Conservation (phyloP, 2,797 vertebrate genomes). For the Chrysocyon brachyurus region DNA sequence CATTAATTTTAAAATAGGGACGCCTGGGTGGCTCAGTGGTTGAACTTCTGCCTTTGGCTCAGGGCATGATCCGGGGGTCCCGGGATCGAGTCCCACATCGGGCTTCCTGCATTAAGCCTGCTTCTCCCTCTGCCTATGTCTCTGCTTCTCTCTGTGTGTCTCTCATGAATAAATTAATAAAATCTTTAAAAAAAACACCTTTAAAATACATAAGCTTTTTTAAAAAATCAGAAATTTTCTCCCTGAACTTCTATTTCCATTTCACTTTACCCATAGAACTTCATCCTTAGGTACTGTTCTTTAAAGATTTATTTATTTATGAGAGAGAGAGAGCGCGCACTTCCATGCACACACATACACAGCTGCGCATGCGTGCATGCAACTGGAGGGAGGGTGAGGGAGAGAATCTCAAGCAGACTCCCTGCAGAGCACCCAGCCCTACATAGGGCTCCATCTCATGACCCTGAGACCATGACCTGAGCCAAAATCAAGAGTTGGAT, state of each 20-base stretch:
- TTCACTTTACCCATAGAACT: constrained; percentile 12
- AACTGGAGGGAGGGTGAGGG: not conserved
- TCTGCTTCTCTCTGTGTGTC: too few relatives aligned
- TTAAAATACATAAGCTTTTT: not conserved
- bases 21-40: too few relatives aligned
- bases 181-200: too few relatives aligned
- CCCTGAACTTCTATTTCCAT: constrained; percentile 35
- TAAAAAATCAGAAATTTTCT: constrained; percentile 14
- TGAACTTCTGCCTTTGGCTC: too few relatives aligned
- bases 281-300: not conserved
- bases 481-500: not conserved
- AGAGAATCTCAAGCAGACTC: not conserved
- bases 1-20: constrained; percentile 43
- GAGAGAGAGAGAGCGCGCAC: not conserved
- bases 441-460: not conserved
- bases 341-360: too few relatives aligned
- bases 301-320: not conserved
- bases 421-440: not conserved
- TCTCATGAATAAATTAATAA: too few relatives aligned
- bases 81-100: too few relatives aligned
- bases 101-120: too few relatives aligned
- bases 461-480: not conserved
- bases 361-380: not conserved
- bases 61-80: too few relatives aligned
- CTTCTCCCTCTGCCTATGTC: too few relatives aligned